These are phyloP conservation scores for Pseudoips prasinana DNA, from an alignment of 2,888 invertebrate species.

Conservation along the genomic window DNA sequence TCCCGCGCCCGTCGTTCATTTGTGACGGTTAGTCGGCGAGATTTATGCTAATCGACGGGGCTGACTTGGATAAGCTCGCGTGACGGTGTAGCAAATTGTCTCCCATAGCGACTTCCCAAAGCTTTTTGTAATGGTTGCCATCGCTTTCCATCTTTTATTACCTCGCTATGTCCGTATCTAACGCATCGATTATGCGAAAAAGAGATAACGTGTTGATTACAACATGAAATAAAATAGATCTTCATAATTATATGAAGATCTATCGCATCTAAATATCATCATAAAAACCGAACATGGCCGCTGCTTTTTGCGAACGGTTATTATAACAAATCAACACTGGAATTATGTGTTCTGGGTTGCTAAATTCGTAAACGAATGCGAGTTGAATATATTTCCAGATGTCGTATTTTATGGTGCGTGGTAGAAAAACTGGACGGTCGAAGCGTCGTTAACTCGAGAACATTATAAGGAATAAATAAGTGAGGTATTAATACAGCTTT, in stretches of 20 bases:
- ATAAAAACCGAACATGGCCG: conserved; percentile 25
- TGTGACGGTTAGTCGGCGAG: conserved; percentile 79
- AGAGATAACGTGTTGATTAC: conserved; percentile 34
- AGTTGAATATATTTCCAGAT: conserved; percentile 60
- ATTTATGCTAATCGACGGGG: conserved; percentile 81
- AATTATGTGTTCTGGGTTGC: conserved; percentile 52
- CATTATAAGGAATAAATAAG: conserved; percentile 78
- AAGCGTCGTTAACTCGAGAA: conserved; percentile 77
- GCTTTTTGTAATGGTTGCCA: conserved; percentile 58
- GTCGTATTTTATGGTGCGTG: conserved; percentile 73
- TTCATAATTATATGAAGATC: conserved; percentile 32
- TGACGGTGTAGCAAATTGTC: conserved; percentile 78
- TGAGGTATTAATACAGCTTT: conserved; percentile 74
- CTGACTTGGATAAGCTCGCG: conserved; percentile 73
- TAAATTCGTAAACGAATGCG: conserved; percentile 59
- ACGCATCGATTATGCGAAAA: conserved; percentile 44
- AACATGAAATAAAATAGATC: too few species aligned
- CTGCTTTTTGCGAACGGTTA: conserved; percentile 30
- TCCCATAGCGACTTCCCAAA: conserved; percentile 67
- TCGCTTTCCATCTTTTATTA: conserved; percentile 51
- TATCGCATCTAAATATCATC: conserved; percentile 25
- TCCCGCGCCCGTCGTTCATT: conserved; percentile 61
- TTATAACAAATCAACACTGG: conserved; percentile 37
- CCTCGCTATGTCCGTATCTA: conserved; percentile 43
- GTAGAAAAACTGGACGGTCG: conserved; percentile 68